Percentiles rank a stretch among this genome's conserved stretches.
phyloP scores from a whole-genome alignment of 2,888 invertebrate species.

The Homarus gammarus region DNA sequence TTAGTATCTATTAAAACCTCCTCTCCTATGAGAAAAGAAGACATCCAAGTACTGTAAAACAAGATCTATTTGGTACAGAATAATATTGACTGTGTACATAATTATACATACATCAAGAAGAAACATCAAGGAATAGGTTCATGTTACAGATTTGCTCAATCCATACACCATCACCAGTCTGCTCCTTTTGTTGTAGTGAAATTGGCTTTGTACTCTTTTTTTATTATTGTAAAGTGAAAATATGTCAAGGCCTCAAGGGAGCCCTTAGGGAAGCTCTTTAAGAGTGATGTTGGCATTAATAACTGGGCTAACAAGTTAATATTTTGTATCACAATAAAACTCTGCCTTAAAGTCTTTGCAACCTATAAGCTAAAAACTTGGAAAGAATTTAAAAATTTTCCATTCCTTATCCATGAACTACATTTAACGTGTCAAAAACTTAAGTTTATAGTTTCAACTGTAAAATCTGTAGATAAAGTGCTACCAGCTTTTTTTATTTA shows the following conservation, averaged over 20 bases:
- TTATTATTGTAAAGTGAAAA: constrained; percentile 41
- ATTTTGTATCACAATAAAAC: neutral
- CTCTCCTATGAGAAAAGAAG: neutral
- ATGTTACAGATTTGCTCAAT: constrained; percentile 36
- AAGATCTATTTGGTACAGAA: constrained; percentile 73
- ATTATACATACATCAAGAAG: constrained; percentile 71
- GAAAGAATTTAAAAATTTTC: neutral
- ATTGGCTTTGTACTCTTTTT: constrained; percentile 66
- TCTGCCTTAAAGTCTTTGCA: neutral
- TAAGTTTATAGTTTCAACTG: neutral
- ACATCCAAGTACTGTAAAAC: constrained; percentile 56
- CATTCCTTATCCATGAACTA: neutral
- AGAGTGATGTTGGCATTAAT: neutral
- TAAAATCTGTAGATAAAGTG: neutral
- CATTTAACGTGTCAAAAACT: neutral
- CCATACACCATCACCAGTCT: constrained; percentile 51
- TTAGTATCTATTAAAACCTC: neutral
- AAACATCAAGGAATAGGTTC: constrained; percentile 70
- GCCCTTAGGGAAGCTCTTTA: constrained; percentile 30
- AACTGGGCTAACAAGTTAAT: neutral
- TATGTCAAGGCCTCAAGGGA: constrained; percentile 28
- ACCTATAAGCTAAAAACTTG: neutral
- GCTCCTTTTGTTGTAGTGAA: constrained; percentile 55
- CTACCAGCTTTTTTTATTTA: neutral
- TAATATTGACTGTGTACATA: constrained; percentile 74